A percentile compares a stretch with the other conserved stretches of the same genome.
phyloP scores from a whole-genome alignment of 2,888 invertebrate species.

The Lochmaea capreae region DNA sequence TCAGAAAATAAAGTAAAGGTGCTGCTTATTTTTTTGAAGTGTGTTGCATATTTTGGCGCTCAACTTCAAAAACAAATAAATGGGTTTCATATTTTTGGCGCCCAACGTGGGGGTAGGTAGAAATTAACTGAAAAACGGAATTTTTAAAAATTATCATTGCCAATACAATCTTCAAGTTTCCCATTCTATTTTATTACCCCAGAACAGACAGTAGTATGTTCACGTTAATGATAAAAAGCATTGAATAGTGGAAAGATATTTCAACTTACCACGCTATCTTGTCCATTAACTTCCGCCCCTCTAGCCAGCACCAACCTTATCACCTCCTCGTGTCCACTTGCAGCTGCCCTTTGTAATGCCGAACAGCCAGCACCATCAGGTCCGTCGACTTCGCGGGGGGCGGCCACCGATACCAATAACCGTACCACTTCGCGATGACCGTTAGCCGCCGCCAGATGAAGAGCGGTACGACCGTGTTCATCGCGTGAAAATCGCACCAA shows the following conservation, averaged over 20 bases:
- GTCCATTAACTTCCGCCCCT: constrained; percentile 76
- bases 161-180: too few species aligned
- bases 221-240: too few species aligned
- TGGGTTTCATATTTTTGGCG: too few species aligned
- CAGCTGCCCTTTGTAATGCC: constrained; percentile 82
- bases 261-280: constrained; percentile 78
- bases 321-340: constrained; percentile 84
- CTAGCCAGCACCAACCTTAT: constrained; percentile 77
- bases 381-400: constrained; percentile 68
- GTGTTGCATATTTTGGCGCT: too few species aligned
- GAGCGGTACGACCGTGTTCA: constrained; percentile 62
- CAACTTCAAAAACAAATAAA: too few species aligned
- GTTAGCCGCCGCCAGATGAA: constrained; percentile 63
- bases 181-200: too few species aligned
- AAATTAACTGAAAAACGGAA: too few species aligned
- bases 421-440: constrained; percentile 61
- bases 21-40: too few species aligned
- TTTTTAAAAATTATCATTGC: too few species aligned
- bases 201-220: too few species aligned
- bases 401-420: constrained; percentile 62
- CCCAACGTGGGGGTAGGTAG: too few species aligned
- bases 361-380: constrained; percentile 74
- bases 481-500: constrained; percentile 63
- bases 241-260: not conserved
- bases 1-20: too few species aligned